Evolutionary conservation across 2,888 invertebrate species (phyloP).

Genomic region (Synanthedon vespiformis): DNA sequence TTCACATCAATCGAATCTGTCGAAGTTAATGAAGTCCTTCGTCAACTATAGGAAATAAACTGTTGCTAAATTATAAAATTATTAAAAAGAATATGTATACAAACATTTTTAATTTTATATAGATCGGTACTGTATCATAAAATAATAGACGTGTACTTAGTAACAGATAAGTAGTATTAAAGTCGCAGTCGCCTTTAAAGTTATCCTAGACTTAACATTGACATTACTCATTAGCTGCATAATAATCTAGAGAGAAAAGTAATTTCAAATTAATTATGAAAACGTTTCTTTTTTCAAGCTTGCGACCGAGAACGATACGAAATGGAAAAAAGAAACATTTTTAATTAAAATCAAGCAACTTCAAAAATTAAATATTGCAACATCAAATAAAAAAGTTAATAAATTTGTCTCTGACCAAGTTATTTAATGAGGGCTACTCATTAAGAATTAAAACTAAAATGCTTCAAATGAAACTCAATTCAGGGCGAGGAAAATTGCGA

Average conservation of each 20-base stretch:
- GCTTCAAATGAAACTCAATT: conserved; percentile 23
- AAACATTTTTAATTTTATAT: no score
- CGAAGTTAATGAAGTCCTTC: no score
- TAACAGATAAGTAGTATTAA: no score
- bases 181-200: no score
- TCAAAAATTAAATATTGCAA: neutral
- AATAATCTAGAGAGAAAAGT: neutral
- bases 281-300: neutral
- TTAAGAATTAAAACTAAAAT: conserved; percentile 31
- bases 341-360: neutral
- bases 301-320: neutral
- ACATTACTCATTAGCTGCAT: no score
- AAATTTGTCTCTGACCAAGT: conserved; percentile 18
- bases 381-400: conserved; percentile 19
- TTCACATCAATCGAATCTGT: no score
- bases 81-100: no score
- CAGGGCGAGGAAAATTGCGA: conserved; percentile 18
- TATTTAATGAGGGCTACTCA: conserved; percentile 28
- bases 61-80: no score
- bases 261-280: neutral
- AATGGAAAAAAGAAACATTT: conserved; percentile 1
- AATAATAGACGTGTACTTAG: no score
- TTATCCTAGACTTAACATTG: no score
- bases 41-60: no score
- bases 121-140: no score